These are phyloP conservation scores for Carterocephalus palaemon DNA, from an alignment of 2,888 invertebrate genomes.

Conservation along the genomic window DNA sequence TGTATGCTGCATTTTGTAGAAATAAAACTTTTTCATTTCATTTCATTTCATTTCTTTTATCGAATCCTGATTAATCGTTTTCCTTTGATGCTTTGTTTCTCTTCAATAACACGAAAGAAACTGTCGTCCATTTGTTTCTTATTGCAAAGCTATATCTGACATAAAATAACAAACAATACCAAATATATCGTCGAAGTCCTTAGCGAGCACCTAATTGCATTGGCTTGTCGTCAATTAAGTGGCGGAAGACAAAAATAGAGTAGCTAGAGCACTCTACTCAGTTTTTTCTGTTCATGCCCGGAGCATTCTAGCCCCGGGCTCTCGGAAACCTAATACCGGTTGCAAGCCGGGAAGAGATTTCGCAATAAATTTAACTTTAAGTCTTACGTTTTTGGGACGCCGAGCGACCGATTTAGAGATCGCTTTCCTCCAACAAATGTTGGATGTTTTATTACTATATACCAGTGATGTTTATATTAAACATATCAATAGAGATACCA, in stretches of 20 bases:
- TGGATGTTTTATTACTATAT: conserved; percentile 21
- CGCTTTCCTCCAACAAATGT: conserved; percentile 1
- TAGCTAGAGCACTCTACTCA: conserved; percentile 37
- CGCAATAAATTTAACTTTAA: conserved; percentile 50
- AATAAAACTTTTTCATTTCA: neutral
- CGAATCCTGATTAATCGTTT: conserved; percentile 1
- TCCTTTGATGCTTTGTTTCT: conserved; percentile 2
- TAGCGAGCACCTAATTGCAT: conserved; percentile 33
- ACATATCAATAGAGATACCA: too few relatives aligned
- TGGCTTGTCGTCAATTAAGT: conserved; percentile 48
- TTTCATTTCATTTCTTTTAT: conserved; percentile 3
- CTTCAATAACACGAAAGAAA: conserved; percentile 12
- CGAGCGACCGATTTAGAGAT: conserved; percentile 31
- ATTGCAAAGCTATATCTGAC: neutral
- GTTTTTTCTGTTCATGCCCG: too few relatives aligned
- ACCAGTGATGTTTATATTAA: conserved; percentile 15
- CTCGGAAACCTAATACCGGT: conserved; percentile 49
- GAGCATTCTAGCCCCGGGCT: conserved; percentile 46
- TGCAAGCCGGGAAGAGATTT: conserved; percentile 33
- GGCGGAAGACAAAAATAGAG: conserved; percentile 46
- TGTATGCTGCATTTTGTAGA: too few relatives aligned
- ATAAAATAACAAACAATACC: conserved; percentile 12
- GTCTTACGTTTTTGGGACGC: conserved; percentile 43
- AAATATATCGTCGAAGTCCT: conserved; percentile 27
- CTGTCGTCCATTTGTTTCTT: neutral